Conservation (phyloP, 2,888 invertebrate species). For the Zelleria hepariella region DNA sequence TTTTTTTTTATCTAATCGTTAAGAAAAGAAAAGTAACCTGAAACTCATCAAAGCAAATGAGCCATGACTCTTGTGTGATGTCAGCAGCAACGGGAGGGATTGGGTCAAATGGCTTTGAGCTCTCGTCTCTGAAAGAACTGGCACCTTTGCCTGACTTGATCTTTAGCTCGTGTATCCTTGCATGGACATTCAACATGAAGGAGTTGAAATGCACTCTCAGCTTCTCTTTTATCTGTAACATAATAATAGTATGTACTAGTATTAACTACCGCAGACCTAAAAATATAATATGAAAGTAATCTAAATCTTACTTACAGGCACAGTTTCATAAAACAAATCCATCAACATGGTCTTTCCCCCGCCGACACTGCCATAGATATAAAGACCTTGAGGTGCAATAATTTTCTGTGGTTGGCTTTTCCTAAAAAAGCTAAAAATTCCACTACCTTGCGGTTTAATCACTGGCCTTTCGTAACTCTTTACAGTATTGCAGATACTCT, state of each 20-base stretch:
- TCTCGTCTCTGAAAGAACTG: slow-evolving; percentile 57
- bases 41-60: slow-evolving; percentile 98
- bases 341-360: slow-evolving; percentile 99
- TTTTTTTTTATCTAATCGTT: neutral
- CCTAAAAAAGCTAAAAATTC: slow-evolving; percentile 48
- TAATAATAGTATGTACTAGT: neutral
- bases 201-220: slow-evolving; percentile 95
- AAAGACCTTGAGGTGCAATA: slow-evolving; percentile 82
- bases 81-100: slow-evolving; percentile 93
- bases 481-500: slow-evolving; percentile 77
- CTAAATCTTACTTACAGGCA: slow-evolving; percentile 28
- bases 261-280: neutral
- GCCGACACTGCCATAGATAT: slow-evolving; percentile 92
- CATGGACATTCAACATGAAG: slow-evolving; percentile 97
- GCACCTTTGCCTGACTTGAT: slow-evolving; percentile 63
- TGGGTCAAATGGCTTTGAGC: slow-evolving; percentile 83
- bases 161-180: slow-evolving; percentile 89
- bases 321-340: slow-evolving; percentile 92
- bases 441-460: slow-evolving; percentile 22
- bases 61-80: slow-evolving; percentile 89
- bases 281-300: neutral
- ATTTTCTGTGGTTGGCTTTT: slow-evolving; percentile 50
- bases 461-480: slow-evolving; percentile 65
- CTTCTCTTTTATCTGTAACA: slow-evolving; percentile 76
- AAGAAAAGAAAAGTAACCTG: slow-evolving; percentile 69